Base-by-base conservation (phyloP, 2,113 vertebrate species). In the Typhlomys cinereus region DNA sequence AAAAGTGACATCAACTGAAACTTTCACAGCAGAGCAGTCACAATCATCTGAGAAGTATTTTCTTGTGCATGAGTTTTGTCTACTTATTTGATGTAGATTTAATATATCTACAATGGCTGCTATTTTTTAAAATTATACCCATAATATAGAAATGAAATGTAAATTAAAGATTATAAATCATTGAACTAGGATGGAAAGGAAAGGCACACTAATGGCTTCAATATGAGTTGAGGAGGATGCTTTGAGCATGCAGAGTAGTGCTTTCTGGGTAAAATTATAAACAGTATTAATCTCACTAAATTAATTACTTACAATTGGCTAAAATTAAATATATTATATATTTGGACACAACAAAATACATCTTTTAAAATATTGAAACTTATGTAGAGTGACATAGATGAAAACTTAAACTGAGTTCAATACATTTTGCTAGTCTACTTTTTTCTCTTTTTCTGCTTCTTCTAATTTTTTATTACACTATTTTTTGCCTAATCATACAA, bases 101-200 rank as follows among this genome's bases (percentile, higher is more conserved):
- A 94, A 78, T 84, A 95, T 50, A 36, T 83, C 36, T 71, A 85
- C 14, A n/a, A n/a, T n/a, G n/a, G n/a, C n/a, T n/a, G n/a, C n/a
- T 57, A 57, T 10, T 57, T 57, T n/a, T 81, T 93, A 79, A 88
- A 88, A 89, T 17, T n/a, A n/a, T n/a, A n/a, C n/a, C n/a, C n/a
- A n/a, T 1, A 67, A 41, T 57, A 52, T 8, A 44, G 17, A 83
- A 89, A 69, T 23, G 27, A 21, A 85, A 78, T 78, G 13, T 8
- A 81, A 18, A 25, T 18, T 57, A 85, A 83, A 13, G 14, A 39
- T 61, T n/a, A 73, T 15, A 34, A 36, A 21, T 5, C 15, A 10
- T 78, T 23, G 64, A 31, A n/a, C 11, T 2, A 6, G 13, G 14
- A 8, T 23, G 1, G 9, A 61, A 3, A 0, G 27, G 36, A 66